These are phyloP conservation scores for Trogon surrucura DNA, from an alignment of 2,113 vertebrate genomes.

Conservation along the genomic window DNA sequence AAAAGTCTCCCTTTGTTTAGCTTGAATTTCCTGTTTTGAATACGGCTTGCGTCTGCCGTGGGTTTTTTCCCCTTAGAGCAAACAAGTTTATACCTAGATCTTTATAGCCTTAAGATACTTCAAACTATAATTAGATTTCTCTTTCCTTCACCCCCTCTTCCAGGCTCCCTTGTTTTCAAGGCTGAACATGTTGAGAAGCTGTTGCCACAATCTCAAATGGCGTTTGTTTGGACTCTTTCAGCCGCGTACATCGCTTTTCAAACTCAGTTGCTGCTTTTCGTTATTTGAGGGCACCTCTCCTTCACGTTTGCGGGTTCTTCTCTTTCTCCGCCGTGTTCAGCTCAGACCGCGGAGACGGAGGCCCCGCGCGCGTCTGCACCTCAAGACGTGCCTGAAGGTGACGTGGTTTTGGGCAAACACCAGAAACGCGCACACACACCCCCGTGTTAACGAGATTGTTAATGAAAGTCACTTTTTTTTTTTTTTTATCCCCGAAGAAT, in stretches of 20 bases:
- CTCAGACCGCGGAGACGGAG: background rate
- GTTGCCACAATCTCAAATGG: background rate
- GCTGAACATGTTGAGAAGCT: constrained; percentile 45
- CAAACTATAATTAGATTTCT: constrained; percentile 58
- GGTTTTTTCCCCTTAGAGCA: background rate
- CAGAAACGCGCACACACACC: background rate
- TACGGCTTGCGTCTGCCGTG: background rate
- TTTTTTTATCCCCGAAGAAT: background rate
- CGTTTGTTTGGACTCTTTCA: background rate
- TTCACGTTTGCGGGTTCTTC: background rate
- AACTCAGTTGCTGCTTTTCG: background rate
- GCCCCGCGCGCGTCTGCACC: background rate
- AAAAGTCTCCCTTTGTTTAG: constrained; percentile 39
- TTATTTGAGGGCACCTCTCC: background rate
- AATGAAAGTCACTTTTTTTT: background rate
- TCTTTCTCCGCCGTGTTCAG: background rate
- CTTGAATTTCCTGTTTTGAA: constrained; percentile 29
- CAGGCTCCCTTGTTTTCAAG: constrained; percentile 51
- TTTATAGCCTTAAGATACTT: constrained; percentile 57
- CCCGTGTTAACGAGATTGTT: background rate
- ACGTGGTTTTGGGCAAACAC: background rate
- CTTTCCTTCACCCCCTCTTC: background rate
- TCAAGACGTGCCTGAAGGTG: background rate
- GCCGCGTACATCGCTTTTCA: background rate
- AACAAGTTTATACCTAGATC: constrained; percentile 53